Conservation (phyloP, 2,797 vertebrate species). For the Hipposideros larvatus region DNA sequence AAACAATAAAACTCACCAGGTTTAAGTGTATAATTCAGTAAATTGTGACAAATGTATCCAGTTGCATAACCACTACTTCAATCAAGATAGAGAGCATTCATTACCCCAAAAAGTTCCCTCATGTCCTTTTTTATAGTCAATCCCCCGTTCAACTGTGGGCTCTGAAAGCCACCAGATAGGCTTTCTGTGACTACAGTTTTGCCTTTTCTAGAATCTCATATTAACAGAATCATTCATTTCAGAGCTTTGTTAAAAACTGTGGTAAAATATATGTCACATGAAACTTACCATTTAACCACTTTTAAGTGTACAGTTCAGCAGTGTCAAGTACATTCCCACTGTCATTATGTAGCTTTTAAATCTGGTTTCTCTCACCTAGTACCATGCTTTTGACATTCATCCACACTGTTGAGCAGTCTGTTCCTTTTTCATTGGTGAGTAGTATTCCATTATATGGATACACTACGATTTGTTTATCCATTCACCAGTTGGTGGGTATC, state of each 20-base stretch:
- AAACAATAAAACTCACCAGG: not conserved
- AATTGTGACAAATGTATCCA: not conserved
- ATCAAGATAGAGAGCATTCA: not conserved
- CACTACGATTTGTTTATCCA: not conserved
- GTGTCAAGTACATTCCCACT: not conserved
- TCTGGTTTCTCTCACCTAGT: not conserved
- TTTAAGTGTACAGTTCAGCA: not conserved
- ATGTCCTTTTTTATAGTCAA: not conserved
- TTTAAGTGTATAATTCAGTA: not conserved
- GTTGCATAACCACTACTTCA: not conserved
- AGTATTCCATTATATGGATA: not conserved
- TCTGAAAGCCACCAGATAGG: not conserved
- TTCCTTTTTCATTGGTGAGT: not conserved
- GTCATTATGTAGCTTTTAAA: not conserved
- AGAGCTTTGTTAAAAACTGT: not conserved
- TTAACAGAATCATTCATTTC: not conserved
- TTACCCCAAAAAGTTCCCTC: not conserved
- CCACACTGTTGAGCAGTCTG: not conserved
- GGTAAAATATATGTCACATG: not conserved
- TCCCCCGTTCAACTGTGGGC: not conserved
- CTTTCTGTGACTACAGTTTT: not conserved
- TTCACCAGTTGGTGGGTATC: not conserved
- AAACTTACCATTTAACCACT: not conserved
- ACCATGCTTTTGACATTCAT: not conserved
- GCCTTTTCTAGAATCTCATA: not conserved